phyloP scores from a whole-genome alignment of 2,113 vertebrate species.

The Muntiacus muntjak region DNA sequence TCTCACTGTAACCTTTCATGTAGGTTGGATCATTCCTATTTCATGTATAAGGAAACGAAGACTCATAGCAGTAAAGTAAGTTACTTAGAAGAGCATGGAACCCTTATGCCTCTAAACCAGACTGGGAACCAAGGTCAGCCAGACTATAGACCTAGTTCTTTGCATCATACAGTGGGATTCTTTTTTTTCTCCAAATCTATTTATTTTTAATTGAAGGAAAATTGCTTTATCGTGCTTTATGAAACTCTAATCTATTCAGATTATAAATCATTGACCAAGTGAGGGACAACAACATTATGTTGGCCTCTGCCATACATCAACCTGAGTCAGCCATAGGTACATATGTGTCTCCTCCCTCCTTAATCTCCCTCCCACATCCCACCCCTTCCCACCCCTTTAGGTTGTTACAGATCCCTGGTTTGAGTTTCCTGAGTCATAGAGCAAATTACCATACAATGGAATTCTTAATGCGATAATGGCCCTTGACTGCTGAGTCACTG shows the following conservation, averaged over 20 bases:
- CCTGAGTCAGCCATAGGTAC: not conserved
- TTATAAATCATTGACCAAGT: not conserved
- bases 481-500: not conserved
- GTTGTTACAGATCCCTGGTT: not conserved
- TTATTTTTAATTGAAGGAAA: not conserved
- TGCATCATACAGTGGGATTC: not conserved
- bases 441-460: not conserved
- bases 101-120: not conserved
- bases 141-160: not conserved
- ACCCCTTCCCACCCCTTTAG: not conserved
- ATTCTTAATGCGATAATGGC: not conserved
- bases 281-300: not conserved
- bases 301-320: not conserved
- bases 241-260: conserved; percentile 54
- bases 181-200: not conserved
- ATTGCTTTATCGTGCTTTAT: conserved; percentile 33
- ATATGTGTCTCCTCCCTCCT: not conserved
- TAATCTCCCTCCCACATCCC: not conserved
- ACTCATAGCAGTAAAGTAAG: not conserved
- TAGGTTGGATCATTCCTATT: not conserved
- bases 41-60: not conserved
- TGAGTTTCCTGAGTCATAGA: not conserved
- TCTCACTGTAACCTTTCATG: not conserved
- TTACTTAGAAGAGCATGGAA: not conserved
- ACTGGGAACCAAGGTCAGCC: not conserved